These are phyloP conservation scores for Antennarius maculatus DNA, from an alignment of 2,797 vertebrate genomes.

Conservation along the genomic window DNA sequence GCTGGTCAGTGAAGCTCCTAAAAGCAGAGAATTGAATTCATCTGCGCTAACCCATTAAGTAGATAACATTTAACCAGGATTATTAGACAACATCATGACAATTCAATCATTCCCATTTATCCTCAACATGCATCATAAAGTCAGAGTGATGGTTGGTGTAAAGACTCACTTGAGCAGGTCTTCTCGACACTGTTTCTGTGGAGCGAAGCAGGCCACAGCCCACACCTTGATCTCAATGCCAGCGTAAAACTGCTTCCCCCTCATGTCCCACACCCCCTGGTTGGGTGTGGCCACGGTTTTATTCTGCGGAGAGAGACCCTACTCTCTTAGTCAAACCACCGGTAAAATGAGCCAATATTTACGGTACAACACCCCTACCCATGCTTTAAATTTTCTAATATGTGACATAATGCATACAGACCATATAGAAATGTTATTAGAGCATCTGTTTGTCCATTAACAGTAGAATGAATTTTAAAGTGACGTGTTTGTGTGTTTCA, in stretches of 20 bases:
- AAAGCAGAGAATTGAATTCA: background rate
- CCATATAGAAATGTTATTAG: background rate
- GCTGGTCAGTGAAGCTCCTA: slow-evolving; percentile 98
- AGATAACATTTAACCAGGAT: no score
- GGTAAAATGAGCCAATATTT: slow-evolving; percentile 47
- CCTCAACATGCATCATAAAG: background rate
- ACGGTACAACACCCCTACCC: slow-evolving; percentile 7
- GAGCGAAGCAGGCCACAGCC: slow-evolving; percentile 99
- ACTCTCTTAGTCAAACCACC: slow-evolving; percentile 84
- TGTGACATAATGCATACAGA: background rate
- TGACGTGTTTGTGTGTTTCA: slow-evolving; percentile 6
- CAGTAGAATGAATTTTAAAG: slow-evolving; percentile 1
- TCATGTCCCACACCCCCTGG: slow-evolving; percentile 99
- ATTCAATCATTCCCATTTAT: background rate
- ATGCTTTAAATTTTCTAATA: background rate
- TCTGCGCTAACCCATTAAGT: no score
- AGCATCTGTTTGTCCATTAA: background rate
- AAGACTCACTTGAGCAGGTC: slow-evolving; percentile 96
- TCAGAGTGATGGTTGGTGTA: background rate
- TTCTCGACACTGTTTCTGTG: slow-evolving; percentile 98
- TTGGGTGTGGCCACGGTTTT: slow-evolving; percentile 99
- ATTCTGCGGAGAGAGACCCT: slow-evolving; percentile 91
- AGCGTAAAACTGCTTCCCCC: slow-evolving; percentile 98
- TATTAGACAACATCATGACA: no score
- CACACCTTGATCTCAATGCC: slow-evolving; percentile 99